Evolutionary conservation across 2,797 vertebrate genomes (phyloP), one percentile per base, ranked within the genome.

Genomic region (Sebastes taczanowskii): DNA sequence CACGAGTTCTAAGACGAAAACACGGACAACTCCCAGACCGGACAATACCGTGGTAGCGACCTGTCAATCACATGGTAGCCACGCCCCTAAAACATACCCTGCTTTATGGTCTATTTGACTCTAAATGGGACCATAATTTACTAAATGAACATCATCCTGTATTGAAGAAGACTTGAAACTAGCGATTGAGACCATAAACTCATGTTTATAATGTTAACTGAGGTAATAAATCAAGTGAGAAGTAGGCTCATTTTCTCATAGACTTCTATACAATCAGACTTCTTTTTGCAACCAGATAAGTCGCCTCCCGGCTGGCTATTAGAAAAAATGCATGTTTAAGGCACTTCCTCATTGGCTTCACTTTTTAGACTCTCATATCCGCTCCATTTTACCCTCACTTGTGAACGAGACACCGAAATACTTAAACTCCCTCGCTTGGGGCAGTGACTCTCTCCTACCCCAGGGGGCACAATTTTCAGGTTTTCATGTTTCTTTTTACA

Each of bases 131-230:
- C 49, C 3, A 52, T 27, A 27, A 27, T 52, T 10, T n/a, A n/a
- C 49, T 52, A n/a, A 52, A 46, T 52, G 49, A 52, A 20, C 49
- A 52, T 52, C 49, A 52, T 52, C 20, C 49, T 0, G 1, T n/a
- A 52, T 20, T 20, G 49, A 52, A 52, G 49, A 52, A 20, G 49
- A 52, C 49, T n/a, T 46, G 42, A 46, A 46, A 46, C 18, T 2
- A 4, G 49, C 1, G 0, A 52, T 0, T 52, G 49, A 5, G 7
- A 52, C 7, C 20, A 52, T 52, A 52, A 52, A n/a, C 0, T 52
- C 18, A 52, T 52, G 49, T n/a, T 52, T 52, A 52, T 4, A 52
- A 52, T 52, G 20, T n/a, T 1, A n/a, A 52, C 20, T 1, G 20
- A 52, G 18, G 49, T 52, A 9, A 52, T 52, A 52, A n/a, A 52